Evolutionary conservation across 30 jellyfish, hydroid and myxozoan genomes (phyloP).

Genomic region (Aurelia coerulea): DNA sequence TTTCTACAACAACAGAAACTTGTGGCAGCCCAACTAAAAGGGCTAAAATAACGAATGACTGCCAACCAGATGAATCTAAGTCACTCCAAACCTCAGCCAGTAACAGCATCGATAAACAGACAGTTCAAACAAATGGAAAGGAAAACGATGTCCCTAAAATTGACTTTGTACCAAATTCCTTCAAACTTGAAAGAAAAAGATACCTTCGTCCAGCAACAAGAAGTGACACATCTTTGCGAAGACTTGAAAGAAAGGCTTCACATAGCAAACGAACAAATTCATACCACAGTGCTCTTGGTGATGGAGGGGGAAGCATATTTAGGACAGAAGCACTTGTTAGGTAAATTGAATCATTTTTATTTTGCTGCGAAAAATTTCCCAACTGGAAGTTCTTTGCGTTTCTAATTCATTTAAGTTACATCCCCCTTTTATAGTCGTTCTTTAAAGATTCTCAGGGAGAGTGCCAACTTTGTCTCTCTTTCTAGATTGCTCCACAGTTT

Average conservation of each 20-base stretch:
- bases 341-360: neutral
- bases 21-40: conserved; percentile 18
- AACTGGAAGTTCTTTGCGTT: too few species aligned
- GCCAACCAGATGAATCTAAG: neutral
- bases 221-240: conserved; percentile 41
- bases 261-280: neutral
- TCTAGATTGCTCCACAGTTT: too few species aligned
- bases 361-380: neutral
- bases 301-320: neutral
- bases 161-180: conserved; percentile 12
- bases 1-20: conserved; percentile 18
- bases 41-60: neutral
- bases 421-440: too few species aligned
- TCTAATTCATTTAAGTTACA: too few species aligned
- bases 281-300: conserved; percentile 6
- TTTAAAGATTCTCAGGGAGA: too few species aligned
- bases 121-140: neutral
- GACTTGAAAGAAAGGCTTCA: neutral
- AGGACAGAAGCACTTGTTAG: conserved; percentile 12
- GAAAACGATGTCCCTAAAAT: conserved; percentile 1
- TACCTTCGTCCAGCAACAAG: conserved; percentile 11
- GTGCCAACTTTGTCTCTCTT: too few species aligned
- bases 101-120: neutral
- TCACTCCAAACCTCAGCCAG: neutral
- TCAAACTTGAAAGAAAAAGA: conserved; percentile 19